Evolutionary conservation across 2,888 invertebrate species (phyloP), one percentile per base, ranked within the genome.

Genomic region (Coelinius sp.): DNA sequence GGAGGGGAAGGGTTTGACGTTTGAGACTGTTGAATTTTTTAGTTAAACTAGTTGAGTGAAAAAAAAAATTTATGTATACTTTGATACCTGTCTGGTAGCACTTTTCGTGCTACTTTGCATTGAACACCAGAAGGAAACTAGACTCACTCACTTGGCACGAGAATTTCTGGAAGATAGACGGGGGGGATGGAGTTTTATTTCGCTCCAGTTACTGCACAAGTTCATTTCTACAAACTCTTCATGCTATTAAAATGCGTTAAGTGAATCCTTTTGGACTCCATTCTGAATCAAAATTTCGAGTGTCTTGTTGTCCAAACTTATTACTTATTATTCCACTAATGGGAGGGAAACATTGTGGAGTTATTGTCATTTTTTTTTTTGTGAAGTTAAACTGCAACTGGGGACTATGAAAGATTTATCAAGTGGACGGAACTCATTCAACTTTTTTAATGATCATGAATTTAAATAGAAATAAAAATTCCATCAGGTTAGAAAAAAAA

Each of bases 131-230:
- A 4, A 35, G 38, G 44, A n/a, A 8, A 68, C 25, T 31, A 12
- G 44, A 49, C 63, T 22, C 63, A 14, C 20, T 20, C 41, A 41
- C 59, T 52, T 53, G 64, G 64, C 38, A 70, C 52, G 53, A 22
- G 41, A 65, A 20, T 56, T 56, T 56, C 20, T 41, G 41, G 41
- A n/a, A n/a, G n/a, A 31, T 8, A 6, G 31, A 6, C 31, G 31
- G 8, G 31, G 31, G 14, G n/a, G 25, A 20, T 8, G 12, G 68
- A 44, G 59, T 46, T 68, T 68, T 62, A 59, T 46, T 59, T 62
- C 59, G 68, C 59, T 68, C 68, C 27, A 68, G 68, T 68, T 68
- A 62, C 62, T 59, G 31, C 59, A 17, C 10, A 62, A 59, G 31
- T 68, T 68, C 31, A 25, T 67, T 67, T 53, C 6, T 49, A 49